phyloP scores from a whole-genome alignment of 1,140 invertebrate genomes.

The Rhopalosiphum maidis region DNA sequence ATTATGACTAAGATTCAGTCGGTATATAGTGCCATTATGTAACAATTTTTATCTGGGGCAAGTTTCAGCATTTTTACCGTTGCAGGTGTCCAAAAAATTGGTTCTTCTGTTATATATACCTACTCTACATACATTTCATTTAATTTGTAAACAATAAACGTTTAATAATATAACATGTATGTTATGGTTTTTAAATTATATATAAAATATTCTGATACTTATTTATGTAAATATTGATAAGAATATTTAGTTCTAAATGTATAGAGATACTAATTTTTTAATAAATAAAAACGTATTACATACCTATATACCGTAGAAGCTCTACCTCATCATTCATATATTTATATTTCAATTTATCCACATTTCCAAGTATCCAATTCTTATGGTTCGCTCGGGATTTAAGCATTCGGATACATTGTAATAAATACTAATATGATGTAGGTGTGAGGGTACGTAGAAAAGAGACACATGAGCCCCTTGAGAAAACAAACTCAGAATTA shows the following conservation, averaged over 20 bases:
- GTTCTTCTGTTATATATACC: too few relatives aligned
- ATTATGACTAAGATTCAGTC: too few relatives aligned
- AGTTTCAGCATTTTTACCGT: too few relatives aligned
- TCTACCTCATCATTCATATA: not conserved
- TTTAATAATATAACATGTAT: not conserved
- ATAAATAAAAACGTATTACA: not conserved
- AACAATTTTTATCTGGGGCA: too few relatives aligned
- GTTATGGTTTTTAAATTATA: not conserved
- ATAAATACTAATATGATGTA: slow-evolving; percentile 34
- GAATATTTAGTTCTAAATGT: not conserved
- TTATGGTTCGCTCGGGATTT: slow-evolving; percentile 12
- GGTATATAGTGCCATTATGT: too few relatives aligned
- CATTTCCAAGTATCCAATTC: not conserved
- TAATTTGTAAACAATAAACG: not conserved
- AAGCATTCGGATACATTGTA: not conserved
- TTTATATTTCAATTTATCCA: slow-evolving; percentile 30
- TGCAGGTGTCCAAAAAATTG: too few relatives aligned
- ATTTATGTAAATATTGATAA: not conserved
- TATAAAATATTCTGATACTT: not conserved
- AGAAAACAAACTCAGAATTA: not conserved
- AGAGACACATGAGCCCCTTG: not conserved
- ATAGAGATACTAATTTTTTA: not conserved
- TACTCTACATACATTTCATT: too few relatives aligned
- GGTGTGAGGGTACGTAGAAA: not conserved
- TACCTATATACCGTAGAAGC: not conserved